These are phyloP conservation scores for Littorina saxatilis DNA, from an alignment of 1,140 invertebrate species.

Conservation along the genomic window DNA sequence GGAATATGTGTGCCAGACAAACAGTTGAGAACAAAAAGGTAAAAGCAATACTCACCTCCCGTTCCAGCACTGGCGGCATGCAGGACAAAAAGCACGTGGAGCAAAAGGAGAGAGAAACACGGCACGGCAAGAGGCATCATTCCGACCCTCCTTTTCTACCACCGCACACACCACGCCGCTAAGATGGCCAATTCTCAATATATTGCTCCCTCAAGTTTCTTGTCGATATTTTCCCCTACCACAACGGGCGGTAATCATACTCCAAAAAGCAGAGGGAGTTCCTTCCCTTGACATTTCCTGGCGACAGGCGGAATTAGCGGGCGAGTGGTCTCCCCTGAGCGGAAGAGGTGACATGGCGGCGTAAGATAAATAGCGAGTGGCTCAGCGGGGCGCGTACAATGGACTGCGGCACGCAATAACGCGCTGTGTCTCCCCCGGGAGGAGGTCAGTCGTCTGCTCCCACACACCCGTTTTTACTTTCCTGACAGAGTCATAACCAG, in stretches of 20 bases:
- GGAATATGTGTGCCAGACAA: too few relatives aligned
- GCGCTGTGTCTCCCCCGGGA: too few relatives aligned
- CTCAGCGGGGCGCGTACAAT: neutral
- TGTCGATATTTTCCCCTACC: neutral
- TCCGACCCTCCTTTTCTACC: too few relatives aligned
- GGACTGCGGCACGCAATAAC: neutral
- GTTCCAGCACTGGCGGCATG: neutral
- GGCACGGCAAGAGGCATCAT: too few relatives aligned
- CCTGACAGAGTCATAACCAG: too few relatives aligned
- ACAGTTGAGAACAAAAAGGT: too few relatives aligned
- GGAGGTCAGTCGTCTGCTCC: too few relatives aligned
- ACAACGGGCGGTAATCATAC: neutral
- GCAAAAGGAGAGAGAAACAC: neutral
- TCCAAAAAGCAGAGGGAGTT: neutral
- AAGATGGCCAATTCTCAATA: neutral
- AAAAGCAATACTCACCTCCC: too few relatives aligned
- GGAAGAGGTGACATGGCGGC: neutral
- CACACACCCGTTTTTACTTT: too few relatives aligned
- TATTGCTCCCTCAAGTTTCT: neutral
- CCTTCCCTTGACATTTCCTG: conserved; percentile 33
- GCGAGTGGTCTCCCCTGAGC: conserved; percentile 27
- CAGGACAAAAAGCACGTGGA: neutral
- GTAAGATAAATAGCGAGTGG: conserved; percentile 3
- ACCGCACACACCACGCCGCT: too few relatives aligned
- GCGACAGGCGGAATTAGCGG: conserved; percentile 26